phyloP scores from a whole-genome alignment of 1,140 invertebrate species.

The Leptopilina clavipes region DNA sequence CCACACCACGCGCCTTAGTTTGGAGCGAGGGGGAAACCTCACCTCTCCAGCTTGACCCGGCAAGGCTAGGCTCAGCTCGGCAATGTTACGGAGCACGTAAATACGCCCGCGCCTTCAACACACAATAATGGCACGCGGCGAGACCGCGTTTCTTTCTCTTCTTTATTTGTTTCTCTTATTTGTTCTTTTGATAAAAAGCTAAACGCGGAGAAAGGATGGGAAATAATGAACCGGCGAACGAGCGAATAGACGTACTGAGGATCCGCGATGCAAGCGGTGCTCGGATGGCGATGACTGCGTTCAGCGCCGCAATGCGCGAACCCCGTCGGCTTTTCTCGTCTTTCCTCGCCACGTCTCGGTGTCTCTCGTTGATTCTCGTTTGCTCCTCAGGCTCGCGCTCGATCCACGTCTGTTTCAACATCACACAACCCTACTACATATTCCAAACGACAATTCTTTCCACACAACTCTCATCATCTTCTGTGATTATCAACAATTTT shows the following conservation, averaged over 20 bases:
- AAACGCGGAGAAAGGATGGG: slow-evolving; percentile 33
- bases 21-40: slow-evolving; percentile 48
- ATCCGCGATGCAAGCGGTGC: slow-evolving; percentile 63
- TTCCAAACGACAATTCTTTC: neutral
- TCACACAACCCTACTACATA: neutral
- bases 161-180: no score
- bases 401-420: slow-evolving; percentile 1
- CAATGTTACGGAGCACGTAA: slow-evolving; percentile 45
- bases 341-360: slow-evolving; percentile 59
- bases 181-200: slow-evolving; percentile 17
- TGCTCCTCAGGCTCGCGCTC: neutral
- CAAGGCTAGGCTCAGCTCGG: slow-evolving; percentile 44
- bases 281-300: slow-evolving; percentile 65
- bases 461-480: neutral
- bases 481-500: neutral
- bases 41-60: slow-evolving; percentile 48
- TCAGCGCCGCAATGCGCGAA: slow-evolving; percentile 63
- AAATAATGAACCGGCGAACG: slow-evolving; percentile 46
- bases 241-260: slow-evolving; percentile 53
- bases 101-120: slow-evolving; percentile 33
- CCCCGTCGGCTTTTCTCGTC: slow-evolving; percentile 61
- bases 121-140: slow-evolving; percentile 28
- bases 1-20: slow-evolving; percentile 57
- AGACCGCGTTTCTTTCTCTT: slow-evolving; percentile 19
- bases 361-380: slow-evolving; percentile 55